A percentile compares a stretch with the other conserved stretches of the same genome.
These are phyloP conservation scores for Shargacucullia verbasci DNA, from an alignment of 2,888 invertebrate species.

Conservation along the genomic window DNA sequence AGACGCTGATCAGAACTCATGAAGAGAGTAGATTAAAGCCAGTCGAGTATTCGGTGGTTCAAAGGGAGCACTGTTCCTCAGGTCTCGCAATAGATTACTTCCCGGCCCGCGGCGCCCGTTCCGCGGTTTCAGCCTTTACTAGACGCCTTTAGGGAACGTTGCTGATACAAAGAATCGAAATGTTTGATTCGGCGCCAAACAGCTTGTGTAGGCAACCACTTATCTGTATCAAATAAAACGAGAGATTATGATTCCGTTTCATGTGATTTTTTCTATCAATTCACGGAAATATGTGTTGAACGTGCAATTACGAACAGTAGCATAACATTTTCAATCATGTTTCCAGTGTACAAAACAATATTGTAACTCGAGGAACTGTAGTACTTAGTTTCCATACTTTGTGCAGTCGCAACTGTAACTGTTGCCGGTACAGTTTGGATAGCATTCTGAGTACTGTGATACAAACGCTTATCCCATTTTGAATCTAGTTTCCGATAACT, in stretches of 20 bases:
- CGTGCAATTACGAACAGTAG: too few relatives aligned
- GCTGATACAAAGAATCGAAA: slow-evolving; percentile 59
- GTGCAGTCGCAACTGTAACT: neutral
- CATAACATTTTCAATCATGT: too few relatives aligned
- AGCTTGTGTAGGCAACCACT: slow-evolving; percentile 45
- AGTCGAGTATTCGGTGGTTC: slow-evolving; percentile 30
- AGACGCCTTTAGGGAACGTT: slow-evolving; percentile 53
- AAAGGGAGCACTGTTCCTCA: slow-evolving; percentile 54
- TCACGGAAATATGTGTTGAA: too few relatives aligned
- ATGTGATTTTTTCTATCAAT: slow-evolving; percentile 4
- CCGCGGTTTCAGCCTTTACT: slow-evolving; percentile 52
- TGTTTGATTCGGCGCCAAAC: slow-evolving; percentile 59
- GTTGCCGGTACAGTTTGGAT: neutral
- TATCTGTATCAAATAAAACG: slow-evolving; percentile 38
- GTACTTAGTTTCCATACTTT: neutral
- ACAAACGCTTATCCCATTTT: neutral
- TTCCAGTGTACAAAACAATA: too few relatives aligned
- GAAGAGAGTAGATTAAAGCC: neutral
- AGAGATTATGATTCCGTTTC: slow-evolving; percentile 20
- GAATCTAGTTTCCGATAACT: slow-evolving; percentile 4
- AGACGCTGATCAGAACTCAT: neutral
- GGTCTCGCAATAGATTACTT: slow-evolving; percentile 67
- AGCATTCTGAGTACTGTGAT: neutral
- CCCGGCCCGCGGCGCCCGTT: slow-evolving; percentile 59
- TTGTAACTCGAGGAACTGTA: neutral